Evolutionary conservation across 2,888 invertebrate genomes (phyloP).

Genomic region (Mycalesis mineus): DNA sequence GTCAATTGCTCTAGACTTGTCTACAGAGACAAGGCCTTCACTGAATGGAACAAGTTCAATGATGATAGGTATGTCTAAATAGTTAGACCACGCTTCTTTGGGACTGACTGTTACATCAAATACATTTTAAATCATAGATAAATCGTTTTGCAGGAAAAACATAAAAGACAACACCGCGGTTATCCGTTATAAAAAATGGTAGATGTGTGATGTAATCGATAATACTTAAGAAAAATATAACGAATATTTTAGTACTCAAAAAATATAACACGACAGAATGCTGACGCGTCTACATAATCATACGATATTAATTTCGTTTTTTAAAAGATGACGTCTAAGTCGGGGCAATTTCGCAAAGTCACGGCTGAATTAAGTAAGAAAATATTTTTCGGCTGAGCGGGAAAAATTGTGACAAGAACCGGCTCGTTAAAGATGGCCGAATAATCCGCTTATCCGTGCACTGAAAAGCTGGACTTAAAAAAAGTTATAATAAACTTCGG

Average conservation of each 20-base stretch:
- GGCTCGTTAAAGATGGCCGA: constrained; percentile 18
- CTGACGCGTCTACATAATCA: constrained; percentile 13
- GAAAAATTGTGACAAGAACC: constrained; percentile 17
- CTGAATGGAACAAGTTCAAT: no score
- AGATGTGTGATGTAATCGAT: no score
- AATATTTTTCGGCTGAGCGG: constrained; percentile 18
- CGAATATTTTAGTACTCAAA: not conserved
- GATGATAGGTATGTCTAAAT: no score
- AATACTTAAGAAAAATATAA: not conserved
- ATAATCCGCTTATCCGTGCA: constrained; percentile 18
- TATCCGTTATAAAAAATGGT: not conserved
- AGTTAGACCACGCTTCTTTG: no score
- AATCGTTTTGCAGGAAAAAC: no score
- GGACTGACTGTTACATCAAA: no score
- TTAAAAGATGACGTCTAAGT: constrained; percentile 17
- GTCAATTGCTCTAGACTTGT: no score
- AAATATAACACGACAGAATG: not conserved
- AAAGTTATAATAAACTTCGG: constrained; percentile 6
- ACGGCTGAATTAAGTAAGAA: constrained; percentile 19
- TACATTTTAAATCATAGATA: no score
- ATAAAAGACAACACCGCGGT: no score
- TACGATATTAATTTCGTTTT: constrained; percentile 18
- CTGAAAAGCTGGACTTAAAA: constrained; percentile 12
- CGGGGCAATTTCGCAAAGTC: constrained; percentile 18
- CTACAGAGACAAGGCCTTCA: no score